phyloP scores from a whole-genome alignment of 2,797 vertebrate species.

The Tauraco hartlaubi region DNA sequence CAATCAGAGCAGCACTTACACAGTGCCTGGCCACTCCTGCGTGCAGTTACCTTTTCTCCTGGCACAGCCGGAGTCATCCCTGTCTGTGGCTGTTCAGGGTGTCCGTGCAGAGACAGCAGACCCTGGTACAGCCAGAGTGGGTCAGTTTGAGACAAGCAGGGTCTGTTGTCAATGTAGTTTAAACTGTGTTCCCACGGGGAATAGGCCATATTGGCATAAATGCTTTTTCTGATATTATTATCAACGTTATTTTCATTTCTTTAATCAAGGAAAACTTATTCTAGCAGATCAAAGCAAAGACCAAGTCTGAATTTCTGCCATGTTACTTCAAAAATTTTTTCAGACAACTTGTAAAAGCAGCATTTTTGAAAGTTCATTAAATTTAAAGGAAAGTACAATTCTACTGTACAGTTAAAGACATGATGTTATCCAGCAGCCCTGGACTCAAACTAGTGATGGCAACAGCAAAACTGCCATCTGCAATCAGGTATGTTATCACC shows the following conservation, averaged over 20 bases:
- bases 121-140: accelerated
- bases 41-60: accelerated
- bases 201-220: accelerated
- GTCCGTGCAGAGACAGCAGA: not conserved
- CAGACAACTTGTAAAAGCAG: too few species aligned
- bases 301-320: not conserved
- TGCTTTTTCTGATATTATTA: not conserved
- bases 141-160: not conserved
- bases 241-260: not conserved
- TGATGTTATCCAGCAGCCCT: not conserved
- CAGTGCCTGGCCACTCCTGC: accelerated
- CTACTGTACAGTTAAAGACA: not conserved
- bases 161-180: not conserved
- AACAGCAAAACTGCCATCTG: not conserved
- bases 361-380: not conserved
- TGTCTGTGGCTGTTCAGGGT: not conserved
- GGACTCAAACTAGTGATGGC: not conserved
- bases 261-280: not conserved
- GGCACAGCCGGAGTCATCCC: not conserved
- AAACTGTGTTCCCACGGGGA: not conserved
- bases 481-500: not conserved
- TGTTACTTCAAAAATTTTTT: not conserved
- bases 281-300: not conserved
- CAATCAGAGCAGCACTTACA: not conserved
- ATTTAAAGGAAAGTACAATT: not conserved